Conservation (phyloP, 2,888 invertebrate species). For the Bruchidius siliquastri region DNA sequence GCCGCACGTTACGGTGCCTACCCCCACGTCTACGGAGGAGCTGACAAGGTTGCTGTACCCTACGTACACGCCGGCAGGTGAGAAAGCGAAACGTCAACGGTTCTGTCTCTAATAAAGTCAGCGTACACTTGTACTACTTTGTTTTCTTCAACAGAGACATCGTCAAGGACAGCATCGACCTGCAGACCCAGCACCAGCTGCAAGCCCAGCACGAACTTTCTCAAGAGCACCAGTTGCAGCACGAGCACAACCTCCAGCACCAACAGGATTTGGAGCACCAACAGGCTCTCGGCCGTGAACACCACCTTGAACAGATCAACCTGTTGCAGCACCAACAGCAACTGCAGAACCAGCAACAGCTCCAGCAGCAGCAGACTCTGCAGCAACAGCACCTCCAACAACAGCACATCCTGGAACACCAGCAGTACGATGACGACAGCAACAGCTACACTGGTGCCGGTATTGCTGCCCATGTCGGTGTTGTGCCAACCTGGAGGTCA, state of each 20-base stretch:
- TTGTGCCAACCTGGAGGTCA: background rate
- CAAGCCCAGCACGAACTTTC: background rate
- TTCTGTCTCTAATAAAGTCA: too few species aligned
- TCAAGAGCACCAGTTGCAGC: background rate
- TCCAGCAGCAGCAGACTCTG: background rate
- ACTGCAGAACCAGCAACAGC: background rate
- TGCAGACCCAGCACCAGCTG: background rate
- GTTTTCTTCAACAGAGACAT: background rate
- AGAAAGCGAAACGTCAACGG: too few species aligned
- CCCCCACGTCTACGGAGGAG: background rate
- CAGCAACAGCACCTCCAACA: background rate
- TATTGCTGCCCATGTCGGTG: background rate
- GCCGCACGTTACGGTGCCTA: background rate
- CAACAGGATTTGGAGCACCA: background rate
- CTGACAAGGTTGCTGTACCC: background rate
- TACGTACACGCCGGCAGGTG: background rate
- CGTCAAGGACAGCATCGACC: background rate
- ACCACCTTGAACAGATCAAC: background rate
- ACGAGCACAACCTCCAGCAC: background rate
- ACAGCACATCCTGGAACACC: background rate
- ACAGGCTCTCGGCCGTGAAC: background rate
- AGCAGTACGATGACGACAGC: background rate
- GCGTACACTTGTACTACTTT: too few species aligned
- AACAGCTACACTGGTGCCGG: background rate
- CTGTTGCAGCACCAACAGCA: background rate